Evolutionary conservation across 1,140 invertebrate genomes (phyloP), one percentile per base, ranked within the genome.

Genomic region (Aricia agestis): DNA sequence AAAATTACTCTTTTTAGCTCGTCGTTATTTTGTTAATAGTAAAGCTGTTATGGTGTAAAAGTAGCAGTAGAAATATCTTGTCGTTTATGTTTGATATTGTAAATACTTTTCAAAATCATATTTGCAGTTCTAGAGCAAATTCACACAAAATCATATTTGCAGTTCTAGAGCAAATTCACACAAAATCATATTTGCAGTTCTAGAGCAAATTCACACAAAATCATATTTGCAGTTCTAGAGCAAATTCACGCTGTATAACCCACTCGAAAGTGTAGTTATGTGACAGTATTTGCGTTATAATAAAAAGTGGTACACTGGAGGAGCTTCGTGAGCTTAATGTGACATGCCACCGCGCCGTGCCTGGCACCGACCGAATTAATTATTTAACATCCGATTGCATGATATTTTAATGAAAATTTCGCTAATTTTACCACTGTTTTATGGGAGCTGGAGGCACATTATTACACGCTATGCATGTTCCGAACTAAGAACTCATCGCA

Each of bases 301-400:
- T 15, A 52, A 52, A 42, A 52, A 52, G 45, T 52, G 45, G 45
- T 52, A 15, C 45, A 13, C 45, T 52, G 13, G 45, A 15, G 13
- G 45, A 52, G 45, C 19, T 63, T 63, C 59, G 17, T 19, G 19
- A 63, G 59, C 10, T 25, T 59, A 19, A 63, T 19, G 59, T 63
- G 59, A 63, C 59, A 63, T 19, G 58, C 58, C 18, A 52, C 45
- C 58, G 18, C 9, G 58, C 18, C 59, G 59, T 63, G 59, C 59
- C 59, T 19, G 59, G 59, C 19, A 63, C 59, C 17, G 19, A 19
- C 19, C 19, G 59, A 63, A 63, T 63, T 63, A 63, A 63, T 19
- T 19, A 63, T 63, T 19, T 63, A 19, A 63, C 19, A 63, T 63
- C 59, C 19, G 59, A 63, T 63, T 63, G 59, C 59, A 63, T 63